Evolutionary conservation across 2,888 invertebrate species (phyloP).

Genomic region (Gonocerus acuteangulatus): DNA sequence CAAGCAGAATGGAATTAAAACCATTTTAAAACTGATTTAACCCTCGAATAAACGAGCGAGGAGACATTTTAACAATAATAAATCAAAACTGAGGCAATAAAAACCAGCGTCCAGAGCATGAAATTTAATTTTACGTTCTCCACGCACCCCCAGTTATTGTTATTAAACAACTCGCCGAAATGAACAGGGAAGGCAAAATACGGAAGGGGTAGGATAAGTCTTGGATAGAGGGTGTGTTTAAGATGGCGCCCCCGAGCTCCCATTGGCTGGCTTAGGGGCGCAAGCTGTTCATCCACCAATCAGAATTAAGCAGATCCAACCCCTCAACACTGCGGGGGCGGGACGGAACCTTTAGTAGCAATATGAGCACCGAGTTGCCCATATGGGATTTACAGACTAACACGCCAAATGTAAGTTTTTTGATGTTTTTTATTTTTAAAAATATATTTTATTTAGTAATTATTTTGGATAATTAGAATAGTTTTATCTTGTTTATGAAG

Average conservation of each 20-base stretch:
- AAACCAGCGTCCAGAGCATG: no score
- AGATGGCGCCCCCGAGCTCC: conserved; percentile 17
- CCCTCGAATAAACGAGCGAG: no score
- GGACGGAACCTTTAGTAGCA: conserved; percentile 30
- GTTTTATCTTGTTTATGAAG: conserved; percentile 16
- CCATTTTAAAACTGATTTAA: no score
- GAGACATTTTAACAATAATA: no score
- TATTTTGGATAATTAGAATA: conserved; percentile 11
- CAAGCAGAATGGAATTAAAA: no score
- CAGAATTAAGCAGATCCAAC: background rate
- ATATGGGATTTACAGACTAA: conserved; percentile 31
- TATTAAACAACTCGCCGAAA: no score
- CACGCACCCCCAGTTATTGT: no score
- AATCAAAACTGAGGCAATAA: no score
- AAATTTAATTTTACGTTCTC: no score
- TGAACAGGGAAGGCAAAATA: no score
- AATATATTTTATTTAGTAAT: background rate
- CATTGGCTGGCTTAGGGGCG: conserved; percentile 26
- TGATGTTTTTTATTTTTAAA: background rate
- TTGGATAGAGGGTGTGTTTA: background rate
- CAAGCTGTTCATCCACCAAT: conserved; percentile 24
- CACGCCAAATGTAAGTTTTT: conserved; percentile 32
- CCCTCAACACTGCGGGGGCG: conserved; percentile 28
- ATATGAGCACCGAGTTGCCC: conserved; percentile 34
- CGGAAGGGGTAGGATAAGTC: no score